Conservation (phyloP, 1,140 invertebrate genomes). For the Branchinecta lindahli region DNA sequence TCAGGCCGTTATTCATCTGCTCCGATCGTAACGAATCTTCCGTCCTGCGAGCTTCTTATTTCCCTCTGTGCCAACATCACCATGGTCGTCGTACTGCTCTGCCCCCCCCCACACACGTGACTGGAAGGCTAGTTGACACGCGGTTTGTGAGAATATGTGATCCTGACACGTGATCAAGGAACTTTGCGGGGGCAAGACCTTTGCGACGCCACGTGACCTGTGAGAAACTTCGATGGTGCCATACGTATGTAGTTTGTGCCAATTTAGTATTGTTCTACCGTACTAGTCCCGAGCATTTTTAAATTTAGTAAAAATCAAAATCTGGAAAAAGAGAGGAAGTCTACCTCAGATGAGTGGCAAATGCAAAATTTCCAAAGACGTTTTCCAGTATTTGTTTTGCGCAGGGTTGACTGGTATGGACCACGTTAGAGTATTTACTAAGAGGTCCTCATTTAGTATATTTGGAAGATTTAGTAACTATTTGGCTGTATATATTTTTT, state of each 20-base stretch:
- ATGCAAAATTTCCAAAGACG: constrained; percentile 9
- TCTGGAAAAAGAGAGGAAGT: neutral
- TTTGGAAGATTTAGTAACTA: neutral
- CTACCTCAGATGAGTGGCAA: constrained; percentile 9
- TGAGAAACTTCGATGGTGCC: neutral
- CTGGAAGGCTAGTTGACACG: too few relatives aligned
- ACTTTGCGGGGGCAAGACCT: too few relatives aligned
- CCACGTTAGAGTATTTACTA: neutral
- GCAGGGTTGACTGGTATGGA: neutral
- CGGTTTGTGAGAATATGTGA: neutral
- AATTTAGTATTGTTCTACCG: neutral
- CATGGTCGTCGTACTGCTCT: neutral
- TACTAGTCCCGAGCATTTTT: neutral
- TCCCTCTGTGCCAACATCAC: constrained; percentile 6
- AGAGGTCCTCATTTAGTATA: neutral
- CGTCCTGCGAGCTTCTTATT: constrained; percentile 7
- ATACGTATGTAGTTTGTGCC: constrained; percentile 9
- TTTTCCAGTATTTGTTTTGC: neutral
- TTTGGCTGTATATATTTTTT: neutral
- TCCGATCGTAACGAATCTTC: neutral
- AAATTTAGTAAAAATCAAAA: neutral
- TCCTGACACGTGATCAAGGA: neutral
- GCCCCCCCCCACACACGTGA: too few relatives aligned
- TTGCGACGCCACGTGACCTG: neutral
- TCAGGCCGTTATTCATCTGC: too few relatives aligned